phyloP scores from a whole-genome alignment of 2,113 vertebrate species.

The Gadus chalcogrammus region DNA sequence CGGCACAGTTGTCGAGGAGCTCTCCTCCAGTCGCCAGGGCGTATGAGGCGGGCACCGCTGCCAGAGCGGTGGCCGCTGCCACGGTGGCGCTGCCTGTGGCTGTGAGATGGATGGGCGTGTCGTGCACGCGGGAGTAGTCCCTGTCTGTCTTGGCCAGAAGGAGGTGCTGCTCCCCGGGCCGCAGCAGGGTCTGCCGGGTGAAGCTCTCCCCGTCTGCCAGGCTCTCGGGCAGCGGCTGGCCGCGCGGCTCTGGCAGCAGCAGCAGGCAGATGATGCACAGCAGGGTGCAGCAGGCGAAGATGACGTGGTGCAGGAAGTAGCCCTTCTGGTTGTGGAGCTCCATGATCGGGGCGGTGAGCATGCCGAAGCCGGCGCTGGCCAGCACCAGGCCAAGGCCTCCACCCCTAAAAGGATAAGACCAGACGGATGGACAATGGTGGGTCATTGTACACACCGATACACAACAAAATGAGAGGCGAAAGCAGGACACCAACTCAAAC shows the following conservation, averaged over 20 bases:
- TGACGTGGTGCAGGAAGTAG: constrained; percentile 96
- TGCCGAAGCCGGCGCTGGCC: constrained; percentile 93
- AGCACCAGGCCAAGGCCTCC: constrained; percentile 91
- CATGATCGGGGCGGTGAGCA: constrained; percentile 94
- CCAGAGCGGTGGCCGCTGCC: constrained; percentile 68
- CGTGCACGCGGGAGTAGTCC: constrained; percentile 91
- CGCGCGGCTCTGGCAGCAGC: constrained; percentile 89
- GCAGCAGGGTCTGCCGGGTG: constrained; percentile 85
- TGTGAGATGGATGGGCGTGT: constrained; percentile 71
- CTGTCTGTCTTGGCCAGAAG: constrained; percentile 88
- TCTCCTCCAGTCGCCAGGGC: constrained; percentile 64
- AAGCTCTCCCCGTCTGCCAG: constrained; percentile 89
- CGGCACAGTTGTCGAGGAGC: constrained; percentile 75
- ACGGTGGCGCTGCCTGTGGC: constrained; percentile 64
- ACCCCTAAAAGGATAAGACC: constrained; percentile 70
- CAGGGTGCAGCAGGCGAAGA: constrained; percentile 97
- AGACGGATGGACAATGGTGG: constrained; percentile 3
- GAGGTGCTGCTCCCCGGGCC: constrained; percentile 88
- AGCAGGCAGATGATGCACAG: constrained; percentile 99
- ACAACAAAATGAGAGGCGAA: background rate
- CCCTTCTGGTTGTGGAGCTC: constrained; percentile 99
- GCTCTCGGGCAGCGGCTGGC: constrained; percentile 89
- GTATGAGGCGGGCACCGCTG: constrained; percentile 64
- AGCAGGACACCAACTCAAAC: background rate
- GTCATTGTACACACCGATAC: background rate